Evolutionary conservation across 2,888 invertebrate species (phyloP).

Genomic region (Melipona beecheii): DNA sequence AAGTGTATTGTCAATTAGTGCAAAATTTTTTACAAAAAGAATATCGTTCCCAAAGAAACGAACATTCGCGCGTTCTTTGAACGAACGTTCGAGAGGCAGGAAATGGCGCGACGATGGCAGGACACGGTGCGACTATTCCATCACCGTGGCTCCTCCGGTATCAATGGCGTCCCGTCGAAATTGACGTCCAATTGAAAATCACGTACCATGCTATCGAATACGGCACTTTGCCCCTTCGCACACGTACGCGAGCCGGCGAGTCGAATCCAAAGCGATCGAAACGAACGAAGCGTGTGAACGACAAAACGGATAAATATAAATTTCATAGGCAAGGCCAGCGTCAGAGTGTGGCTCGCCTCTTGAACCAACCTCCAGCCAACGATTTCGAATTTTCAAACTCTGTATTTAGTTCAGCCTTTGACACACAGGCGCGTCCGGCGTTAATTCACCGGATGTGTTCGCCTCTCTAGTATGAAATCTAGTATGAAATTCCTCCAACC

Average conservation of each 20-base stretch:
- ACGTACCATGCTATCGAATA: background rate
- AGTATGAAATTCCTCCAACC: no score
- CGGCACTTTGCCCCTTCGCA: background rate
- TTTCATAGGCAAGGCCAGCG: slow-evolving; percentile 13
- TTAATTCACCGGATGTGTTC: slow-evolving; percentile 7
- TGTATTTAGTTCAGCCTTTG: slow-evolving; percentile 56
- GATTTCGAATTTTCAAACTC: slow-evolving; percentile 16
- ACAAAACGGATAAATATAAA: slow-evolving; percentile 50
- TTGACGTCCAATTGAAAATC: background rate
- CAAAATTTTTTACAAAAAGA: no score
- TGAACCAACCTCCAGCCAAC: slow-evolving; percentile 16
- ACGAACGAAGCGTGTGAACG: slow-evolving; percentile 33
- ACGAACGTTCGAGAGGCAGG: no score
- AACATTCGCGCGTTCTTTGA: no score
- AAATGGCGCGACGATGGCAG: no score
- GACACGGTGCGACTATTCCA: no score
- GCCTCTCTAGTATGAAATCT: no score
- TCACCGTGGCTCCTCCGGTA: no score
- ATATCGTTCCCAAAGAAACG: no score
- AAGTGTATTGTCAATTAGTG: no score
- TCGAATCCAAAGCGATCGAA: slow-evolving; percentile 33
- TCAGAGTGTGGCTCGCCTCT: background rate
- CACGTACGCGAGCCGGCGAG: background rate
- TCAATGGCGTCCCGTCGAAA: no score
- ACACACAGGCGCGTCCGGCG: slow-evolving; percentile 23